These are phyloP conservation scores for Cacoxenus indagator DNA, from an alignment of 2,888 invertebrate genomes.

Conservation along the genomic window DNA sequence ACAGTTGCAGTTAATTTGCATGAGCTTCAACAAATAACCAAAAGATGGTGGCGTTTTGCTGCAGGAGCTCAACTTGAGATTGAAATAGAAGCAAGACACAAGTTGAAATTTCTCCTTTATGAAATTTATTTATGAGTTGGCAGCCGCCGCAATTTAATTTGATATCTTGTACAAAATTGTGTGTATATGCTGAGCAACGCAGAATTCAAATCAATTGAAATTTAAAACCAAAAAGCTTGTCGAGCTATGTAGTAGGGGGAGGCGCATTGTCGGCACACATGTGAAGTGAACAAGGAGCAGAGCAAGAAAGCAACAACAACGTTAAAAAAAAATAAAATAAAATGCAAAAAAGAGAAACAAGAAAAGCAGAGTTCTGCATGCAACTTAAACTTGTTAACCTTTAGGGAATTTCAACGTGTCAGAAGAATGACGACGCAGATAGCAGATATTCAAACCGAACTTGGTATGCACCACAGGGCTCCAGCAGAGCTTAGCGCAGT, in stretches of 20 bases:
- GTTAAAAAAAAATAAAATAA: not conserved
- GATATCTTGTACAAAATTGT: not conserved
- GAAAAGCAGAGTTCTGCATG: constrained; percentile 34
- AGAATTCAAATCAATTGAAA: not conserved
- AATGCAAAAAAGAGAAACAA: constrained; percentile 30
- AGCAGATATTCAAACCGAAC: constrained; percentile 58
- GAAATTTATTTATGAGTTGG: not conserved
- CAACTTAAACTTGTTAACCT: constrained; percentile 62
- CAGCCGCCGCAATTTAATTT: constrained; percentile 1
- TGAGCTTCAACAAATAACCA: constrained; percentile 35
- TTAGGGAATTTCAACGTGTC: constrained; percentile 53
- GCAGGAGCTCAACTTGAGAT: constrained; percentile 51
- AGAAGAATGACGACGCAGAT: constrained; percentile 39
- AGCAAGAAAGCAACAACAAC: not conserved
- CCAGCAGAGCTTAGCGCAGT: constrained; percentile 52
- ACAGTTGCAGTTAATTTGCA: constrained; percentile 58
- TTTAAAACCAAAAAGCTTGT: not conserved
- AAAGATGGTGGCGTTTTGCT: not conserved
- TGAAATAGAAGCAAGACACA: too few relatives aligned
- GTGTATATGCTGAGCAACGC: not conserved
- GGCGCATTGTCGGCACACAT: too few relatives aligned
- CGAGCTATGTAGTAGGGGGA: too few relatives aligned
- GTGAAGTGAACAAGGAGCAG: too few relatives aligned
- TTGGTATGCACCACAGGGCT: constrained; percentile 56
- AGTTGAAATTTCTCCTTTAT: too few relatives aligned